These are phyloP conservation scores for Cyprinella venusta DNA, from an alignment of 2,797 vertebrate species.

Conservation along the genomic window DNA sequence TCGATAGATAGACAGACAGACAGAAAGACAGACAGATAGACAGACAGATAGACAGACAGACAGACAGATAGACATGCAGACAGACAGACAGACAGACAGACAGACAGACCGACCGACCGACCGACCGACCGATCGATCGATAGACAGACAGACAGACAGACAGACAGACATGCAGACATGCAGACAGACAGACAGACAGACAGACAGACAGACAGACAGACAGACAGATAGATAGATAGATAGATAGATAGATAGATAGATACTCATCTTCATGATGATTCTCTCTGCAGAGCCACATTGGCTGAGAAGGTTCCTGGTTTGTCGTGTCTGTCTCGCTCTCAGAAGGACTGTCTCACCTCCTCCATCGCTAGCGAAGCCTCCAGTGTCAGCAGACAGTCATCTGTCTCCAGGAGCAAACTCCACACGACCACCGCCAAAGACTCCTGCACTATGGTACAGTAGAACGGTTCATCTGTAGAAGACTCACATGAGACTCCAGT, in stretches of 20 bases:
- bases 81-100: too few relatives aligned
- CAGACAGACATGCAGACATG: too few relatives aligned
- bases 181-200: too few relatives aligned
- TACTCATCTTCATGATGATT: neutral
- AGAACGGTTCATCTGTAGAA: neutral
- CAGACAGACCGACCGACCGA: too few relatives aligned
- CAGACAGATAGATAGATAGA: too few relatives aligned
- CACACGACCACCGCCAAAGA: constrained; percentile 54
- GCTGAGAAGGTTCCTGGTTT: constrained; percentile 76
- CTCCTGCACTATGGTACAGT: constrained; percentile 64
- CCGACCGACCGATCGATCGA: too few relatives aligned
- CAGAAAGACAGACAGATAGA: too few relatives aligned
- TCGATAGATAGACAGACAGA: too few relatives aligned
- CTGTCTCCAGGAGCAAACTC: constrained; percentile 67
- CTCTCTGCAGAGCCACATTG: constrained; percentile 70
- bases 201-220: too few relatives aligned
- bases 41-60: too few relatives aligned
- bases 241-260: too few relatives aligned
- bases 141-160: accelerated
- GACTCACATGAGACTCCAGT: neutral
- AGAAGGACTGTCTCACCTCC: constrained; percentile 67
- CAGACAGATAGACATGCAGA: too few relatives aligned
- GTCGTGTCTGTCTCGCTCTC: constrained; percentile 68
- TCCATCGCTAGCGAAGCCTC: constrained; percentile 75
- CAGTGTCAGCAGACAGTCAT: constrained; percentile 74